Evolutionary conservation across 2,797 vertebrate genomes (phyloP), one percentile per base, ranked within the genome.

Genomic region (Tadarida brasiliensis): DNA sequence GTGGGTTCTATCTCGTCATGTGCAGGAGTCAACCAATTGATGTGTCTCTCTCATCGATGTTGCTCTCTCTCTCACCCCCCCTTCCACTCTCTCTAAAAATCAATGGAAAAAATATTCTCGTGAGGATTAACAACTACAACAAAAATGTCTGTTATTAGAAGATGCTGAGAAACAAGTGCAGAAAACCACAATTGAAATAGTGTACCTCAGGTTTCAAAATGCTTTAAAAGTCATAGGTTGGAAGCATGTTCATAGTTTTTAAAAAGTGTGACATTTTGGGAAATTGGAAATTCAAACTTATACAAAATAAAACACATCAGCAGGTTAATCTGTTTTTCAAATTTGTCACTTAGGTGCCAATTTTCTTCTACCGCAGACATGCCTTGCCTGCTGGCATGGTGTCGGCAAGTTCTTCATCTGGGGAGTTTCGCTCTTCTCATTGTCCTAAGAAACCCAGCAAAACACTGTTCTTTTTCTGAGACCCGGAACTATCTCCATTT

Each of bases 401-500:
- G 7, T 88, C 92, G 11, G 3, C 35, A 33, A 65, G 63, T 39
- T 90, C 54, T 85, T 67, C 44, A 7, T 89, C 71, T 47, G 4
- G 56, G 70, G 26, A 65, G 17, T 59, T n/a, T 87, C 2, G 11
- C 26, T n/a, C 14, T 56, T 33, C 39, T 87, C 68, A 16, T 20
- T 15, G 3, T 54, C 87, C 65, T 59, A 56, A 49, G 89, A 95
- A 84, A 68, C 59, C 83, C 70, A 74, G 80, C 56, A 47, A 68
- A 30, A 0, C 16, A 33, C 49, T 4, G 0, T 88, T 67, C 71
- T 93, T 77, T 61, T 84, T 70, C 67, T 15, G 22, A 94, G 86
- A 33, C 44, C 78, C 76, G 19, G 82, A 65, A 51, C 85, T 17
- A 2, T 57, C 57, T 90, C 96, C 24, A 10, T 82, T 96, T 96